phyloP scores from a whole-genome alignment of 2,888 invertebrate species.

The Zele albiditarsus region DNA sequence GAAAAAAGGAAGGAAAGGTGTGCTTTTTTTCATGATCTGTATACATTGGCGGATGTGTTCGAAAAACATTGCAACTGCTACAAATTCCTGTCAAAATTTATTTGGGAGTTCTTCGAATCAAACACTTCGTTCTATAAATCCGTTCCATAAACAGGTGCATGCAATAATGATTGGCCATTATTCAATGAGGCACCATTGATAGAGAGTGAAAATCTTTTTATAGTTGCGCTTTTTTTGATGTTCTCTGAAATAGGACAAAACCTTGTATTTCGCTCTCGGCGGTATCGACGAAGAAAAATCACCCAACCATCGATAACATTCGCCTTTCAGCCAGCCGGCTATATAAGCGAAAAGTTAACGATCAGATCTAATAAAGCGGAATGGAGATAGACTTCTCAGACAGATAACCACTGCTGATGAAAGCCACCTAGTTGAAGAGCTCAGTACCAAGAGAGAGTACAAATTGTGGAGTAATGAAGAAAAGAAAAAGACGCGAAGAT shows the following conservation, averaged over 20 bases:
- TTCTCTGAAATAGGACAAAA: neutral
- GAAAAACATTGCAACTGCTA: too few relatives aligned
- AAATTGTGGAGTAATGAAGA: slow-evolving; percentile 13
- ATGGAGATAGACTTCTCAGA: slow-evolving; percentile 38
- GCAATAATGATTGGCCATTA: neutral
- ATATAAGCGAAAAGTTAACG: slow-evolving; percentile 46
- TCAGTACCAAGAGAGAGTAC: neutral
- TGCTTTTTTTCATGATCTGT: neutral
- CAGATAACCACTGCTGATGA: neutral
- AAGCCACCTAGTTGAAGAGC: neutral
- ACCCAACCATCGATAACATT: slow-evolving; percentile 19
- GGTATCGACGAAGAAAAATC: neutral
- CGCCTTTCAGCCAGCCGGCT: slow-evolving; percentile 36
- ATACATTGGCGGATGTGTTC: neutral
- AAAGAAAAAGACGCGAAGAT: slow-evolving; percentile 32
- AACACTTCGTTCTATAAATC: neutral
- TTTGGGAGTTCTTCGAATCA: neutral
- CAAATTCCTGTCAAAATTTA: neutral
- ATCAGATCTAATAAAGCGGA: slow-evolving; percentile 59
- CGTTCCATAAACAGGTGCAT: neutral
- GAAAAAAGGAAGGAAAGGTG: neutral
- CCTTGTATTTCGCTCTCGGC: neutral
- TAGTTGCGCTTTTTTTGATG: neutral
- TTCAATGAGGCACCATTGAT: neutral
- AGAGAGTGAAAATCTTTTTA: neutral